Conservation (phyloP, 2,797 vertebrate genomes). For the Melanogrammus aeglefinus region DNA sequence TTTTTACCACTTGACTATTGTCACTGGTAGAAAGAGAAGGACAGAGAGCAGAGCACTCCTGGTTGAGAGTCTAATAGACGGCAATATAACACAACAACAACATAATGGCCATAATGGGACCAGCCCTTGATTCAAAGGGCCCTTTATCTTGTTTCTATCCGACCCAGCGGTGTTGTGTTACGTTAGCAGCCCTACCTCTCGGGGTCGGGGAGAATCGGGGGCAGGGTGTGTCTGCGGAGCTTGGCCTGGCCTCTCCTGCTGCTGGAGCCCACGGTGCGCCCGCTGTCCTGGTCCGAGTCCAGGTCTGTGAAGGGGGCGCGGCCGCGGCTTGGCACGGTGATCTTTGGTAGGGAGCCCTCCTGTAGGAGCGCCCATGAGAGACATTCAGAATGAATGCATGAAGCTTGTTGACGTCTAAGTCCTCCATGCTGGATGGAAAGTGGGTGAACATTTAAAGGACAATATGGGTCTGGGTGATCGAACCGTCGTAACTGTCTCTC, state of each 20-base stretch:
- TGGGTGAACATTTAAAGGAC: neutral
- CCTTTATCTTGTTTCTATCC: neutral
- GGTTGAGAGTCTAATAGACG: neutral
- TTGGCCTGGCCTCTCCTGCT: slow-evolving; percentile 61
- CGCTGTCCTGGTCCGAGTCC: slow-evolving; percentile 82
- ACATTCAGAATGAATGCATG: neutral
- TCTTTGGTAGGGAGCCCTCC: slow-evolving; percentile 81
- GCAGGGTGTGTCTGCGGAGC: slow-evolving; percentile 71
- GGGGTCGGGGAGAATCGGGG: slow-evolving; percentile 72
- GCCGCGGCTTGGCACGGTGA: slow-evolving; percentile 57
- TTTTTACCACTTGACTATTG: slow-evolving; percentile 77
- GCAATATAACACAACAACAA: neutral
- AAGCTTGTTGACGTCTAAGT: neutral
- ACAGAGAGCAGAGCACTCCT: slow-evolving; percentile 1
- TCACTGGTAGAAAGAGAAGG: slow-evolving; percentile 28
- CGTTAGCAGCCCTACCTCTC: slow-evolving; percentile 53
- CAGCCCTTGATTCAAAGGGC: neutral
- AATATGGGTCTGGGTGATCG: neutral
- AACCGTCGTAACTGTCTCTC: neutral
- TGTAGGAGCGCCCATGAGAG: slow-evolving; percentile 44
- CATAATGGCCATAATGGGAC: neutral
- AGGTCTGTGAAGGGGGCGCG: slow-evolving; percentile 70
- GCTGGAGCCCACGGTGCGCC: slow-evolving; percentile 68
- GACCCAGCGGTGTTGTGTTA: neutral
- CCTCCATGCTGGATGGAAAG: too few species aligned